Base-by-base conservation (phyloP, 2,797 vertebrate species). In the Scolopax bukidnonensis region DNA sequence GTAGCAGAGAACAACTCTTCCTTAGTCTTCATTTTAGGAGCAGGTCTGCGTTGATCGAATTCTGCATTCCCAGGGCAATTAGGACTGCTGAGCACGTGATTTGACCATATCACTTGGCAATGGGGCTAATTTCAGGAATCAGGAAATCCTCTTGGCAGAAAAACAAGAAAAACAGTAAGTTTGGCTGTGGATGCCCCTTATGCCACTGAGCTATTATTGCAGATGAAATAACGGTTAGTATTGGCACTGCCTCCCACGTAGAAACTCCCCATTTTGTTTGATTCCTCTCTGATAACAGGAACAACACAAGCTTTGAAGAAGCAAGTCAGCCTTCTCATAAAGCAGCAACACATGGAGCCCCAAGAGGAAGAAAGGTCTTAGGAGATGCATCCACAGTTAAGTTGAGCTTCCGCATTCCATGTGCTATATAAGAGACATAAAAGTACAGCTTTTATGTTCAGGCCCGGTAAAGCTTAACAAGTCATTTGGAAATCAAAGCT, bases 131-230 rank as follows among this genome's bases (percentile, higher is more conserved):
- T 53, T 56, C 91, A 86, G 82, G 79, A 79, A 81, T 68, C 82
- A 95, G 92, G 94, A 96, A 95, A 71, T 69, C 68, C 95, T 70
- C 47, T 82, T 67, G 83, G 94, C 87, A 80, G 63, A 45, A 41
- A 68, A 78, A 59, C 54, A 70, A 95, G 93, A 78, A 71, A 57
- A 88, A 76, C 71, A 71, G 19, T 16, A 11, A 51, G n/a, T 61
- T n/a, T 45, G 84, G 69, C 76, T 59, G 41, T 43, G 45, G 61
- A 65, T 88, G 79, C 82, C 76, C 87, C 73, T 86, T 65, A 10
- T 56, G 86, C 82, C 88, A 86, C 23, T 5, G 64, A 87, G 75
- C 67, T 84, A 41, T 74, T 59, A n/a, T 30, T 40, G 63, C 74
- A 51, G 50, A 86, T 47, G 78, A 85, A 94, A 57, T 83, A 85